Percentiles rank a stretch among this genome's conserved stretches.
Evolutionary conservation across 2,888 invertebrate species (phyloP).

Genomic region (Ariolimax columbianus): DNA sequence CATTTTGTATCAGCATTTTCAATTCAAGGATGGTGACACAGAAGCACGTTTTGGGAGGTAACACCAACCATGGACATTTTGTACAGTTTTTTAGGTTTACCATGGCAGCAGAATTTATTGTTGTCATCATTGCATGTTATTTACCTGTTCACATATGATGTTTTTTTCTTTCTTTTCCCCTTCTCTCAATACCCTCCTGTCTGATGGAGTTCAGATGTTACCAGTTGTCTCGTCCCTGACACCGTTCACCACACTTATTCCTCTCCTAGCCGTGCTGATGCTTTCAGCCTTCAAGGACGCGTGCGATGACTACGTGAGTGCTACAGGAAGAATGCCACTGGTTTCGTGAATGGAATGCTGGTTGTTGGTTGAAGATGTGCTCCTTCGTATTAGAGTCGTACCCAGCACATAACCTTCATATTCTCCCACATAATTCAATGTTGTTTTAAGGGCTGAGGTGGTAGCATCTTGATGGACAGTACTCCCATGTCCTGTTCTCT

Average conservation of each 20-base stretch:
- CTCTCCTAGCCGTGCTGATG: slow-evolving; percentile 94
- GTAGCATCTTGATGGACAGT: not conserved
- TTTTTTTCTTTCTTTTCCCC: slow-evolving; percentile 11
- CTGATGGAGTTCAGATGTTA: slow-evolving; percentile 83
- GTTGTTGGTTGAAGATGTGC: not conserved
- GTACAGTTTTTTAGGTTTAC: not conserved
- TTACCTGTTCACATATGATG: slow-evolving; percentile 24
- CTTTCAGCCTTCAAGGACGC: slow-evolving; percentile 98
- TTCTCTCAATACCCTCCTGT: not conserved
- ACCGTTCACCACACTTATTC: slow-evolving; percentile 97
- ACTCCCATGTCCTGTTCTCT: not conserved
- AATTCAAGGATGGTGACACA: not conserved
- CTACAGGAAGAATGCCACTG: not conserved
- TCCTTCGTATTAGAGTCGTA: not conserved
- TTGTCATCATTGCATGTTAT: not conserved
- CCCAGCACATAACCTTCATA: not conserved
- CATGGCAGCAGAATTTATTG: not conserved
- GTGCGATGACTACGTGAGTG: slow-evolving; percentile 92
- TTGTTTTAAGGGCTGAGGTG: slow-evolving; percentile 12
- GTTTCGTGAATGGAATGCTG: not conserved
- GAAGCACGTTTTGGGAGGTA: not conserved
- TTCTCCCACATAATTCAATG: not conserved
- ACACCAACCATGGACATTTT: not conserved
- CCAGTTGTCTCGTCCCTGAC: slow-evolving; percentile 98
- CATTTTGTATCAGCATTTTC: not conserved